Evolutionary conservation across 1,140 invertebrate genomes (phyloP).

Genomic region (Bicyclus anynana): DNA sequence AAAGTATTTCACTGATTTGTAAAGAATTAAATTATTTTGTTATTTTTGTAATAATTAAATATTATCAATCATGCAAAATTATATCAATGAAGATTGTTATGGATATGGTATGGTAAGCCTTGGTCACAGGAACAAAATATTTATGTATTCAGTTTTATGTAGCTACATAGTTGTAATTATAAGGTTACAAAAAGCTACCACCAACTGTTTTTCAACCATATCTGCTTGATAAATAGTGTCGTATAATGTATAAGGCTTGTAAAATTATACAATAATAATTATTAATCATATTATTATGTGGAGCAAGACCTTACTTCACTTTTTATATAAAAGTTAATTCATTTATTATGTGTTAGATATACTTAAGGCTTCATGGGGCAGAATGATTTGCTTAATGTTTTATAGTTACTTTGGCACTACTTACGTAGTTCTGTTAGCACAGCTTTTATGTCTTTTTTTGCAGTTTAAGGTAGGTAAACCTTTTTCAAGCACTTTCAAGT

Average conservation of each 20-base stretch:
- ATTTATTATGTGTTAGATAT: neutral
- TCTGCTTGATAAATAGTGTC: neutral
- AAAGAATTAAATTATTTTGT: too few species aligned
- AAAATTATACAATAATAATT: constrained; percentile 1
- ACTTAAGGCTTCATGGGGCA: too few species aligned
- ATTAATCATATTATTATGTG: constrained; percentile 4
- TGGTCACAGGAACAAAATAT: too few species aligned
- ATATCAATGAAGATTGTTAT: too few species aligned
- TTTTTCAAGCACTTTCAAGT: too few species aligned
- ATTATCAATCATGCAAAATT: neutral
- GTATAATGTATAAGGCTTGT: neutral
- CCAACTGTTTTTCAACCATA: neutral
- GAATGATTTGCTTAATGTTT: too few species aligned
- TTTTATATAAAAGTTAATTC: neutral
- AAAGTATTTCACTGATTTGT: neutral
- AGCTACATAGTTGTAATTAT: neutral
- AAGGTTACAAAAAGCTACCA: neutral
- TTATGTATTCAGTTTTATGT: too few species aligned
- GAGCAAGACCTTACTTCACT: neutral
- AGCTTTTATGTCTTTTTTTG: too few species aligned
- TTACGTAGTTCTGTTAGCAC: too few species aligned
- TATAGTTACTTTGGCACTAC: too few species aligned
- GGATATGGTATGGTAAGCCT: too few species aligned
- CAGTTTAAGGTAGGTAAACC: too few species aligned
- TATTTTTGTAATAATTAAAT: neutral